Evolutionary conservation across 2,888 invertebrate species (phyloP).

Genomic region (Myathropa florea): DNA sequence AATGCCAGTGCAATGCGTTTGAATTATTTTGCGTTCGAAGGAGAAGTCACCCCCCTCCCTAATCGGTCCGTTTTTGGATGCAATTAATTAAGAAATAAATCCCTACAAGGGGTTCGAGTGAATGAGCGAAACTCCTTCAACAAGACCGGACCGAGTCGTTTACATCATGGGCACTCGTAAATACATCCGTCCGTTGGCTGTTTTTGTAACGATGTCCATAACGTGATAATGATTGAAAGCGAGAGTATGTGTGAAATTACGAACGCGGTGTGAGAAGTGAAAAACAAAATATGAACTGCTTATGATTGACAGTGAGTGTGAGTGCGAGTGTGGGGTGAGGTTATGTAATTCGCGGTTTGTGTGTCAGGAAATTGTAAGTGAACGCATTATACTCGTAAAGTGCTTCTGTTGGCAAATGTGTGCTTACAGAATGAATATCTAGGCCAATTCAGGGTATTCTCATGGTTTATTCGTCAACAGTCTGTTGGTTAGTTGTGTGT

Average conservation of each 20-base stretch:
- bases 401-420: background rate
- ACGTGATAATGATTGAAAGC: background rate
- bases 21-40: background rate
- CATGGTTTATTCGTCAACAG: background rate
- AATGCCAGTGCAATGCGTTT: conserved; percentile 17
- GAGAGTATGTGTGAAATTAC: background rate
- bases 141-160: background rate
- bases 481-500: too few relatives aligned
- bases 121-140: background rate
- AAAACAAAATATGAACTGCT: background rate
- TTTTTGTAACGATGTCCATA: background rate
- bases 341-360: background rate
- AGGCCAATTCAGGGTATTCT: background rate
- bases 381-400: background rate
- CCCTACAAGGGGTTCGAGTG: background rate
- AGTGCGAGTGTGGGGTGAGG: background rate
- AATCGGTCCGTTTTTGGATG: background rate
- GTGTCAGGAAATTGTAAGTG: background rate
- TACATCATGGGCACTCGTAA: background rate
- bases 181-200: background rate
- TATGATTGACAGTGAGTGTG: background rate
- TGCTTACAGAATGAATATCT: background rate
- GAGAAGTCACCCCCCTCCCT: background rate
- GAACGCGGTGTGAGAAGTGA: background rate
- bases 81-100: background rate